Percentiles rank a stretch among this genome's conserved stretches.
Evolutionary conservation across 2,113 vertebrate genomes (phyloP).

Genomic region (Scortum barcoo): DNA sequence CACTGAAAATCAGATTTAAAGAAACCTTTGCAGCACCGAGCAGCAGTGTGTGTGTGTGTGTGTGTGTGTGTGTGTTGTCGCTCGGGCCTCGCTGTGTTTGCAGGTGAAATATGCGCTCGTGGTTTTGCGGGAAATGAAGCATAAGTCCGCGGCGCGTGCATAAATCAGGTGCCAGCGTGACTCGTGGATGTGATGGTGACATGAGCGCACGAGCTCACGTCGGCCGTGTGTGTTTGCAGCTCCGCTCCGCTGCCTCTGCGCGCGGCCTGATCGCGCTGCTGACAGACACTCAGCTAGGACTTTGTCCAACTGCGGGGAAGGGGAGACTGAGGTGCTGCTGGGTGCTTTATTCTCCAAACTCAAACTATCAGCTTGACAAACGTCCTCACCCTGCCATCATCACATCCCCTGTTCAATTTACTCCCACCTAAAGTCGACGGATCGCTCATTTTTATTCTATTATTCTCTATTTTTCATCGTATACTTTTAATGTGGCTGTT

Average conservation of each 20-base stretch:
- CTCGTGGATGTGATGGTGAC: conserved; percentile 74
- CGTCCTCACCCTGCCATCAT: conserved; percentile 13
- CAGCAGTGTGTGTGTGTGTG: too few relatives aligned
- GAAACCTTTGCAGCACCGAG: neutral
- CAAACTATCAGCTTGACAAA: conserved; percentile 16
- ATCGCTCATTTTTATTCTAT: neutral
- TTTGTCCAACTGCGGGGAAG: conserved; percentile 27
- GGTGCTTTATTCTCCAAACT: conserved; percentile 19
- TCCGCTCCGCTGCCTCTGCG: conserved; percentile 36
- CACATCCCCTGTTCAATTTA: conserved; percentile 20
- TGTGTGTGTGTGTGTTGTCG: neutral
- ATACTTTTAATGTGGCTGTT: neutral
- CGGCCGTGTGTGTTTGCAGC: conserved; percentile 17
- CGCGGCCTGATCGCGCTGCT: conserved; percentile 41
- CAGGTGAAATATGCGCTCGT: conserved; percentile 76
- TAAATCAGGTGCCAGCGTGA: conserved; percentile 80
- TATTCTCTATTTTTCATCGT: neutral
- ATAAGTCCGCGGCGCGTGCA: conserved; percentile 58
- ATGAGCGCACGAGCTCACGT: conserved; percentile 65
- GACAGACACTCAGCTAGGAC: conserved; percentile 33
- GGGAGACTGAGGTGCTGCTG: conserved; percentile 3
- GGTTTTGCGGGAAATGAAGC: conserved; percentile 79
- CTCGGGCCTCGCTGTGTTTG: conserved; percentile 57
- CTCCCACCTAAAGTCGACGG: neutral
- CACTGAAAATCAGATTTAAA: neutral